phyloP scores from a whole-genome alignment of 2,797 vertebrate species.

The Micropoecilia bifurca region DNA sequence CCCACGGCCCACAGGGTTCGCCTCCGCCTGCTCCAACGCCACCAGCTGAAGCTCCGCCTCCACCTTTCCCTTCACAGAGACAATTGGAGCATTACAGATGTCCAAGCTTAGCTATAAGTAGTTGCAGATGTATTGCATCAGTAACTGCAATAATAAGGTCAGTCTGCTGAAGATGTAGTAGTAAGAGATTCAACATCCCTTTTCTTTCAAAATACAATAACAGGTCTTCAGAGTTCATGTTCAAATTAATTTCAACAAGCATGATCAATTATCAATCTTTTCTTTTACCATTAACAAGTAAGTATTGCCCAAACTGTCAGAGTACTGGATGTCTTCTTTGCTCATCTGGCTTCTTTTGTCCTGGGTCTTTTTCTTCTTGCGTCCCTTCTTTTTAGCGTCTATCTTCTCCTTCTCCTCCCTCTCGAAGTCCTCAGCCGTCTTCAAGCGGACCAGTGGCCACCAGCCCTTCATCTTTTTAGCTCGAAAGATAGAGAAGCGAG shows the following conservation, averaged over 20 bases:
- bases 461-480: slow-evolving; percentile 91
- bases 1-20: slow-evolving; percentile 87
- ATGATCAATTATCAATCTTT: neutral
- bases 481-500: slow-evolving; percentile 90
- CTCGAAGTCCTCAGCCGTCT: slow-evolving; percentile 85
- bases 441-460: slow-evolving; percentile 91
- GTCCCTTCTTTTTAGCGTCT: slow-evolving; percentile 80
- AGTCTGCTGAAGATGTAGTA: neutral
- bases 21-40: slow-evolving; percentile 88
- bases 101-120: neutral
- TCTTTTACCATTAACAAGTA: slow-evolving; percentile 85
- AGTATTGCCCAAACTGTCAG: slow-evolving; percentile 83
- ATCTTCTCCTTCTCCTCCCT: slow-evolving; percentile 83
- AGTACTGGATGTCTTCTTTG: slow-evolving; percentile 86
- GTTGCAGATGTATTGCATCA: neutral
- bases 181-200: neutral
- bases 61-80: slow-evolving; percentile 88
- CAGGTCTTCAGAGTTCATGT: neutral
- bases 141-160: neutral
- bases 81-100: slow-evolving; percentile 8
- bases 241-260: neutral
- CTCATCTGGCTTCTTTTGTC: slow-evolving; percentile 79
- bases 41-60: slow-evolving; percentile 93
- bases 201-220: neutral
- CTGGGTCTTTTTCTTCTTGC: slow-evolving; percentile 76